Evolutionary conservation across 2,113 vertebrate species (phyloP), one percentile per base, ranked within the genome.

Genomic region (Osmerus mordax): DNA sequence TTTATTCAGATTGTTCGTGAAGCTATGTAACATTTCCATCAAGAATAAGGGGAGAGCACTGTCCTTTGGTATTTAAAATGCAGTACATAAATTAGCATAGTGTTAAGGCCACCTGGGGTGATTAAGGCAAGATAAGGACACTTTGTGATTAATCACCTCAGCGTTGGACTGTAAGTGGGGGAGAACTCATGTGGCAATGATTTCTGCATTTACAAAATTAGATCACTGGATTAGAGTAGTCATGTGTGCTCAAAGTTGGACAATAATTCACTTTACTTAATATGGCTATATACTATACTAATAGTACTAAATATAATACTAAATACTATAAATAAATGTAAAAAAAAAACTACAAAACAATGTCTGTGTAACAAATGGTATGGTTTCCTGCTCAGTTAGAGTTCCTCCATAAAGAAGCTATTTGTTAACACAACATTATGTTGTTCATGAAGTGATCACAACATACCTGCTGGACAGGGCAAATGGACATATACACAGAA

Each of bases 61-160:
- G 41, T 54, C 19, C 54, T 29, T 70, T 18, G 32, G 19, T 29
- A 7, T 16, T 59, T 41, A 51, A 36, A 47, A 19, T 68, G 6
- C 56, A 32, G 55, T 67, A 60, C 25, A 69, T 67, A 60, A 71
- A 59, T 71, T 78, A 65, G 41, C 18, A 12, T 25, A 47, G 9
- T 36, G 55, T 28, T 25, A 52, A 68, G 75, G 51, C 66, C 63
- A 71, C 54, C 56, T 67, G 51, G 12, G 4, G 54, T 77, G 54
- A 68, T 78, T 58, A 73, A 72, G 59, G 23, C 56, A 68, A n/a
- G 25, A 51, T n/a, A n/a, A 54, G 60, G 72, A 9, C 29, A 67
- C n/a, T 29, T 36, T 60, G 52, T 79, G 64, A 75, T 79, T 78
- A 75, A 71, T 68, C 69, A 72, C 23, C 28, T 36, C 28, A 66